Evolutionary conservation across 2,113 vertebrate genomes (phyloP).

Genomic region (Cheilinus undulatus): DNA sequence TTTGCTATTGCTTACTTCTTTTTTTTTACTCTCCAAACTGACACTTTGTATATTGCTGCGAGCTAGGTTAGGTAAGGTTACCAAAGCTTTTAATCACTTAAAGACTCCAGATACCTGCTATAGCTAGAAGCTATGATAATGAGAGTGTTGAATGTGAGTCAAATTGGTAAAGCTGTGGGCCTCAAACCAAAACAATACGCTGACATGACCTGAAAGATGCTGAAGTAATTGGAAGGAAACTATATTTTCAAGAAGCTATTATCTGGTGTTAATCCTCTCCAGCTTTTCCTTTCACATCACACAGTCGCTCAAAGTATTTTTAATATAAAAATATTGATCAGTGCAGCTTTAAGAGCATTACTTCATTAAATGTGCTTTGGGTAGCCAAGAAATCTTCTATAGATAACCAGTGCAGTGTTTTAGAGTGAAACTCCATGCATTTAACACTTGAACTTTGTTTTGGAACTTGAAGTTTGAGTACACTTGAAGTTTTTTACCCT

Average conservation of each 20-base stretch:
- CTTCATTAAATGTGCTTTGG: not conserved
- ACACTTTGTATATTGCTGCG: not conserved
- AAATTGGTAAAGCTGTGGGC: not conserved
- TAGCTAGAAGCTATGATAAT: too few species aligned
- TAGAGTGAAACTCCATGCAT: not conserved
- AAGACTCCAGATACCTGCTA: not conserved
- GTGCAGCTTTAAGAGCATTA: not conserved
- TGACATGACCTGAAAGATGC: not conserved
- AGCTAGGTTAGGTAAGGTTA: not conserved
- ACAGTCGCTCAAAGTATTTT: not conserved
- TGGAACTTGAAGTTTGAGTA: conserved; percentile 20
- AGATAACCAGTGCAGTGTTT: not conserved
- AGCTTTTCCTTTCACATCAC: not conserved
- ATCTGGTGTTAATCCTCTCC: not conserved
- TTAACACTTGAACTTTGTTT: conserved; percentile 1
- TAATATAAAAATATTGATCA: not conserved
- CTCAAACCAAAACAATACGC: not conserved
- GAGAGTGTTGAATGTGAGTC: not conserved
- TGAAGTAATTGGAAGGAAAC: not conserved
- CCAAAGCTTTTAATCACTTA: not conserved
- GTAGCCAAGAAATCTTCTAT: not conserved
- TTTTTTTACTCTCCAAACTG: not conserved
- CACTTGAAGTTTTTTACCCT: conserved; percentile 16
- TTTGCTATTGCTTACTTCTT: too few species aligned
- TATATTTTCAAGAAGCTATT: not conserved